These are phyloP conservation scores for Acronicta alni DNA, from an alignment of 2,888 invertebrate species.

Conservation along the genomic window DNA sequence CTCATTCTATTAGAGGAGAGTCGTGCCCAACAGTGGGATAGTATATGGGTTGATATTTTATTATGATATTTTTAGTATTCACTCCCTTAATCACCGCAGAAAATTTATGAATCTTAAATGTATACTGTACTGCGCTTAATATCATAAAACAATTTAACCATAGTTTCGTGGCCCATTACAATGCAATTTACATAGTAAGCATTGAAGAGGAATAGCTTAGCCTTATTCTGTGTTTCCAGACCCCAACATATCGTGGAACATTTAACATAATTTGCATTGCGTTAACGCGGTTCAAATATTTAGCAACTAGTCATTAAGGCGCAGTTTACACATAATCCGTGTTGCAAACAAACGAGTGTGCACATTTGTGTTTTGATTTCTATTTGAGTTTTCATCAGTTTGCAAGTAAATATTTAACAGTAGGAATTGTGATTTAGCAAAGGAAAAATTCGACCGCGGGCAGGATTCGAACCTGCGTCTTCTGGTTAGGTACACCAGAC, in stretches of 20 bases:
- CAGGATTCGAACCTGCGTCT: no score
- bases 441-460: no score
- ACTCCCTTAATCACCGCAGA: not conserved
- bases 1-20: no score
- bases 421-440: no score
- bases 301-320: slow-evolving; percentile 28
- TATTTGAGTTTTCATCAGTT: not conserved
- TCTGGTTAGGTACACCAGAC: no score
- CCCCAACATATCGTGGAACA: slow-evolving; percentile 56
- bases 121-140: slow-evolving; percentile 35
- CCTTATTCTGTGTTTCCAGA: slow-evolving; percentile 36
- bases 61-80: no score
- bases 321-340: slow-evolving; percentile 14
- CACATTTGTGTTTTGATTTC: not conserved
- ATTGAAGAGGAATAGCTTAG: slow-evolving; percentile 53
- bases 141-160: slow-evolving; percentile 47
- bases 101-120: slow-evolving; percentile 33
- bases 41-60: no score
- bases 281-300: slow-evolving; percentile 31
- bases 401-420: no score
- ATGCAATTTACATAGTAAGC: slow-evolving; percentile 51
- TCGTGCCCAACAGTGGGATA: no score
- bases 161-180: slow-evolving; percentile 47
- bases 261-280: slow-evolving; percentile 62
- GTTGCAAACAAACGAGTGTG: slow-evolving; percentile 6